phyloP scores from a whole-genome alignment of 2,113 vertebrate genomes.

The Emydocephalus ijimae region DNA sequence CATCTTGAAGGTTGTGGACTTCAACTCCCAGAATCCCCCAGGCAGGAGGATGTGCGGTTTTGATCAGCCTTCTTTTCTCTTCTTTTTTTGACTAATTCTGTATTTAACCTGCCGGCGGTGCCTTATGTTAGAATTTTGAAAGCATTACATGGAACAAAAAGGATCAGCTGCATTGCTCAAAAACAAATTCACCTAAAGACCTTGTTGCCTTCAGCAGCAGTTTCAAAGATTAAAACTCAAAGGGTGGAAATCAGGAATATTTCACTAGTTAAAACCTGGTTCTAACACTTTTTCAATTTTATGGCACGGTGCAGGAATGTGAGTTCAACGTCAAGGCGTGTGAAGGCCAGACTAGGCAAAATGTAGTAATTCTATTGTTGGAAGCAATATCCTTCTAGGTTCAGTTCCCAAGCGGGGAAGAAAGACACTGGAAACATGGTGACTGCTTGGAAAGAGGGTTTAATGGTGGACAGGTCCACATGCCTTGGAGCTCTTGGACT shows the following conservation, averaged over 20 bases:
- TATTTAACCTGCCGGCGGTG: neutral
- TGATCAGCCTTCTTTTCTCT: neutral
- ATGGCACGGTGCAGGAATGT: neutral
- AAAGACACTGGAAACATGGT: too few relatives aligned
- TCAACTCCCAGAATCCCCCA: too few relatives aligned
- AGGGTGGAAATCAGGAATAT: neutral
- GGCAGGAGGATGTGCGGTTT: neutral
- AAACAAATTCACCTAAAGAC: neutral
- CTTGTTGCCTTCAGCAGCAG: neutral
- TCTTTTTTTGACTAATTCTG: neutral
- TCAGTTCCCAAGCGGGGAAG: too few relatives aligned
- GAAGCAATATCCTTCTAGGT: too few relatives aligned
- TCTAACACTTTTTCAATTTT: neutral
- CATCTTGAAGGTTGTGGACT: too few relatives aligned
- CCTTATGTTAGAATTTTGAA: neutral
- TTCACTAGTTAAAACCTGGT: neutral
- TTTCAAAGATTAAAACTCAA: neutral
- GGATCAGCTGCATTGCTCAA: neutral
- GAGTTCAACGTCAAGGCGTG: neutral
- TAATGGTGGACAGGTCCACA: too few relatives aligned
- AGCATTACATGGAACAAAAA: neutral
- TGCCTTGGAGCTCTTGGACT: too few relatives aligned
- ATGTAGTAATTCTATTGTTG: neutral
- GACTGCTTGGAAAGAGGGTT: too few relatives aligned
- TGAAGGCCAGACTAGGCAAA: neutral